Percentiles rank a stretch among this genome's conserved stretches.
Evolutionary conservation across 2,797 vertebrate genomes (phyloP).

Genomic region (Acanthopagrus latus): DNA sequence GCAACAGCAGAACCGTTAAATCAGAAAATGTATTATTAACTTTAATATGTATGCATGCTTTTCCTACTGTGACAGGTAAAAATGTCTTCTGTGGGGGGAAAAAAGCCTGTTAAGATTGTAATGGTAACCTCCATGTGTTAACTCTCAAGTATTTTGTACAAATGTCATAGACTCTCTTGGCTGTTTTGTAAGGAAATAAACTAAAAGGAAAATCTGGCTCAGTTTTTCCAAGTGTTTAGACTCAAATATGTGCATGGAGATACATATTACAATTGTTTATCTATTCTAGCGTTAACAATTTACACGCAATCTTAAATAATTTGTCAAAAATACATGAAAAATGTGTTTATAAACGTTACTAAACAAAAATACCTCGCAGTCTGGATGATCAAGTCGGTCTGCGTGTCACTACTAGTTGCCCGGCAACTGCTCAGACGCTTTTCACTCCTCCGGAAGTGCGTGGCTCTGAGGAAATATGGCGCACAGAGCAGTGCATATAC

Average conservation of each 20-base stretch:
- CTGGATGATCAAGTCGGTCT: not conserved
- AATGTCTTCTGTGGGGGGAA: not conserved
- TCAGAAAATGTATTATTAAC: not conserved
- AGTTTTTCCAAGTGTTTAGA: not conserved
- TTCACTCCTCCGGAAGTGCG: conserved; percentile 83
- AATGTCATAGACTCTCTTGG: not conserved
- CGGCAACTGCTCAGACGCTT: conserved; percentile 77
- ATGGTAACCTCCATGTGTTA: not conserved
- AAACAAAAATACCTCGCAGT: too few relatives aligned
- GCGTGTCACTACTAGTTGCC: conserved; percentile 67
- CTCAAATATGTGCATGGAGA: not conserved
- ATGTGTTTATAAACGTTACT: too few relatives aligned
- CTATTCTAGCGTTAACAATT: too few relatives aligned
- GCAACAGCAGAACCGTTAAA: not conserved
- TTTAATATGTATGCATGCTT: not conserved
- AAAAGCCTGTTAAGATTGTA: not conserved
- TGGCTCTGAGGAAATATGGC: conserved; percentile 84
- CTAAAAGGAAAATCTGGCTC: not conserved
- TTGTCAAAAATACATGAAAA: not conserved
- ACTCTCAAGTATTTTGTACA: not conserved
- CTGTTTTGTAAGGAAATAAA: not conserved
- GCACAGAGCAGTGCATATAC: conserved; percentile 35
- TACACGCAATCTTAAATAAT: not conserved
- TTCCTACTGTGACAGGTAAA: not conserved
- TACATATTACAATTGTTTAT: not conserved